Evolutionary conservation across 2,888 invertebrate species (phyloP), one percentile per base, ranked within the genome.

Genomic region (Stegana nigrithorax): DNA sequence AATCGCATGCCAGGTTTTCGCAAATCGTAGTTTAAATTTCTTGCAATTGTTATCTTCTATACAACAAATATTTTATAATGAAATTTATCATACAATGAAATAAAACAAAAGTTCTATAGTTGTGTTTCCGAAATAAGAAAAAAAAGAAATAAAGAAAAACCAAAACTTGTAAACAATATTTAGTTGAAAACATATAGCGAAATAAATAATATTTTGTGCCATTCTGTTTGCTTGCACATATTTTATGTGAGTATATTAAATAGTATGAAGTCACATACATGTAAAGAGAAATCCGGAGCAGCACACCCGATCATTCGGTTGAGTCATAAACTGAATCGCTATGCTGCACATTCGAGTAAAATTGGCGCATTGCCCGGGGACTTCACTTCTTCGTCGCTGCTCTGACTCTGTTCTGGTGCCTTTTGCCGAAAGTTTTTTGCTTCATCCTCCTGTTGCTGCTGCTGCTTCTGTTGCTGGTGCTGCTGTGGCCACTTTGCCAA

Each of bases 331-430:
- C 27, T 51, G 8, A 32, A 55, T 19, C 6, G 53, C 21, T 4
- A 39, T 17, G 10, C 2, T n/a, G 36, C 36, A 39, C 3, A 39
- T 39, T 14, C 8, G n/a, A n/a, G n/a, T n/a, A 39, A 39, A 39
- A 39, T 17, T 39, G 39, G 39, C 53, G 17, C 53, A 55, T 17
- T 55, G 53, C 53, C 53, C 53, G 53, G 53, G 53, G 53, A 51
- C 32, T 55, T 55, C 53, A 21, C n/a, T n/a, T n/a, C n/a, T n/a
- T n/a, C n/a, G n/a, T n/a, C n/a, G n/a, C n/a, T n/a, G n/a, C n/a
- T n/a, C n/a, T n/a, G n/a, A n/a, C n/a, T n/a, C n/a, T n/a, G n/a
- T n/a, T n/a, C n/a, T n/a, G n/a, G n/a, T n/a, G n/a, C n/a, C n/a
- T 36, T 29, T 21, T 55, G 53, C 19, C 36, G 21, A 25, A 32